phyloP scores from a whole-genome alignment of 2,113 vertebrate genomes.

The Riparia riparia region DNA sequence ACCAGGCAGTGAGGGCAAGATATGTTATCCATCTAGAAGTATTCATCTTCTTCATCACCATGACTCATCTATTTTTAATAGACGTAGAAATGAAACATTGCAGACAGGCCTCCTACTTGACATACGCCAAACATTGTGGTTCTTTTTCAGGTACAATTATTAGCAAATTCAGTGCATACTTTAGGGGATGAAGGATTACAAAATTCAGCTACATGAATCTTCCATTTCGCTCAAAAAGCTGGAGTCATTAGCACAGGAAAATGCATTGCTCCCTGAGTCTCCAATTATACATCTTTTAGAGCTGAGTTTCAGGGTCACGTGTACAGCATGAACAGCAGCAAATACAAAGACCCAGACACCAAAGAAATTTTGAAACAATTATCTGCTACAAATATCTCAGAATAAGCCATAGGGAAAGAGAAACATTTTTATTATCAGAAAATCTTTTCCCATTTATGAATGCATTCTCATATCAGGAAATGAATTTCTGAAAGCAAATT shows the following conservation, averaged over 20 bases:
- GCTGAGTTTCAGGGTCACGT: not conserved
- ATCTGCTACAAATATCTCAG: slow-evolving; percentile 32
- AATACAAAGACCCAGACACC: not conserved
- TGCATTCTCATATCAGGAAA: slow-evolving; percentile 24
- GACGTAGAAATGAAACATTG: not conserved
- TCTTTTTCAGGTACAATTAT: not conserved
- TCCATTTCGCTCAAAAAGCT: not conserved
- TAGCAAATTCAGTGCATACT: not conserved
- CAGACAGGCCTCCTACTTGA: not conserved
- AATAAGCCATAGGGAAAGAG: slow-evolving; percentile 23
- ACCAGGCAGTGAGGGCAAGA: not conserved
- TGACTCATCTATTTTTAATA: slow-evolving; percentile 21
- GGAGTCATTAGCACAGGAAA: not conserved
- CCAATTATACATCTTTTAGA: not conserved
- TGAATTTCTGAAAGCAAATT: slow-evolving; percentile 37
- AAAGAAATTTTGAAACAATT: slow-evolving; percentile 14
- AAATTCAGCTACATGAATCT: not conserved
- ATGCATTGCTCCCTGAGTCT: not conserved
- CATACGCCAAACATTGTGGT: not conserved
- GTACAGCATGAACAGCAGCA: not conserved
- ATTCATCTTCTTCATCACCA: not conserved
- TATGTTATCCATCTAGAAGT: not conserved
- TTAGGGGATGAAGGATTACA: not conserved
- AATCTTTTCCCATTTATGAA: slow-evolving; percentile 36
- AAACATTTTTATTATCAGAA: slow-evolving; percentile 24